Conservation (phyloP, 1,140 invertebrate genomes). For the Zaprionus nigranus region DNA sequence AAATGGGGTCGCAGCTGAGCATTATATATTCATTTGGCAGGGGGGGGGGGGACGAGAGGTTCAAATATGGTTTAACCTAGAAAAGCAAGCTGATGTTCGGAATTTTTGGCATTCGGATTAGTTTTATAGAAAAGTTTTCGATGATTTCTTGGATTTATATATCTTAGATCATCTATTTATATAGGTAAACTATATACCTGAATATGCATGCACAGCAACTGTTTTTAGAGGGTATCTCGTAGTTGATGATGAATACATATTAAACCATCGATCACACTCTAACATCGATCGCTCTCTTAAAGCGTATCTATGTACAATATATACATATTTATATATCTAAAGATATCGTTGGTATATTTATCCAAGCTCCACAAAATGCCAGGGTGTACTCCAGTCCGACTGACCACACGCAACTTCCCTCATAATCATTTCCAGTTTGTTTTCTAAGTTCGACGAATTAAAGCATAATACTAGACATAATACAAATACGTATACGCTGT, state of each 20-base stretch:
- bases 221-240: neutral
- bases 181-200: neutral
- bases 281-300: too few relatives aligned
- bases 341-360: too few relatives aligned
- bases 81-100: neutral
- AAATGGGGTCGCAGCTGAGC: neutral
- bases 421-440: conserved; percentile 2
- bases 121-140: neutral
- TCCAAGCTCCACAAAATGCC: neutral
- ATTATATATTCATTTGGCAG: neutral
- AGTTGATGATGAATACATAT: neutral
- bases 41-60: neutral
- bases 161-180: neutral
- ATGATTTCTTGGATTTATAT: neutral
- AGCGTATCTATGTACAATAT: too few relatives aligned
- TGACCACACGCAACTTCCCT: neutral
- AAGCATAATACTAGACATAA: conserved; percentile 36
- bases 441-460: conserved; percentile 6
- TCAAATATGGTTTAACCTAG: neutral
- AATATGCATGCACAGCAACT: too few relatives aligned
- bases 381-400: neutral
- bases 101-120: too few relatives aligned
- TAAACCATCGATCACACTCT: too few relatives aligned
- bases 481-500: conserved; percentile 1
- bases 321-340: neutral